A percentile compares a stretch with the other conserved stretches of the same genome.
Evolutionary conservation across 2,113 vertebrate genomes (phyloP).

Genomic region (Morphnarchus princeps): DNA sequence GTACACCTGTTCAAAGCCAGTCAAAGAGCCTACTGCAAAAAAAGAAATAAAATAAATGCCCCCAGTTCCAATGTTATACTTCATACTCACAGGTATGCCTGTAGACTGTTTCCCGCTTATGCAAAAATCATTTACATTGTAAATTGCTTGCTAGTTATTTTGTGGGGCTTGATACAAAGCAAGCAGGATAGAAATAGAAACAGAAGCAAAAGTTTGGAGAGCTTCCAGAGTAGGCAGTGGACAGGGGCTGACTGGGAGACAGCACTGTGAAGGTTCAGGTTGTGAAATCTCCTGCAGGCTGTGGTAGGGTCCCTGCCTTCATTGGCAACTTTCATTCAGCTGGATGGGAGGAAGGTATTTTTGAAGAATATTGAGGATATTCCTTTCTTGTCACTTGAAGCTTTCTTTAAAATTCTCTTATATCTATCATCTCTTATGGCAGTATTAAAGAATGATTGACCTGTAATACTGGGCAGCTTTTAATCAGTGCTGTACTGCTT

Average conservation of each 20-base stretch:
- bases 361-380: not conserved
- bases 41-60: not conserved
- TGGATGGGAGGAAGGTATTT: not conserved
- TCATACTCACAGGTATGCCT: not conserved
- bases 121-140: not conserved
- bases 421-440: not conserved
- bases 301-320: not conserved
- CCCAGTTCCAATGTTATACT: not conserved
- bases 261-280: not conserved
- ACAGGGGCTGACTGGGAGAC: accelerated
- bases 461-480: not conserved
- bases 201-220: not conserved
- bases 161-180: not conserved
- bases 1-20: not conserved
- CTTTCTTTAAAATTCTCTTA: not conserved
- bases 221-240: not conserved
- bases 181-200: not conserved
- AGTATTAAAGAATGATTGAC: not conserved
- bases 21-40: not conserved
- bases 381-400: not conserved
- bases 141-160: not conserved
- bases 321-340: not conserved
- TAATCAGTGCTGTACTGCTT: not conserved
- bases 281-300: not conserved
- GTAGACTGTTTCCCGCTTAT: not conserved